A percentile compares a stretch with the other conserved stretches of the same genome.
phyloP scores from a whole-genome alignment of 2,888 invertebrate species.

The Agonopterix alstromeriana region DNA sequence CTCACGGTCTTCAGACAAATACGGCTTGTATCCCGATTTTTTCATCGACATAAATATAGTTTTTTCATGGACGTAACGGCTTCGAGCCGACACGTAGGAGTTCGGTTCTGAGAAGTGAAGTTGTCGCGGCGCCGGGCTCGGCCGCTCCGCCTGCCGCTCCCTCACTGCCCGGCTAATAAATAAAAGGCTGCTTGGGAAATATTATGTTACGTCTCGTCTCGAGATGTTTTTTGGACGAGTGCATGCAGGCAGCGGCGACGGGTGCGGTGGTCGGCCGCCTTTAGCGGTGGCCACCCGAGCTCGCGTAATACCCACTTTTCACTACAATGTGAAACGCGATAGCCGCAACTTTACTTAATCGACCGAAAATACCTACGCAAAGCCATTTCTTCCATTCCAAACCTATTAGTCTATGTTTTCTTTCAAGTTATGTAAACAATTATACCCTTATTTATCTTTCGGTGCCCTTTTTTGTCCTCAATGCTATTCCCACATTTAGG shows the following conservation, averaged over 20 bases:
- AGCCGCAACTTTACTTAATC: conserved; percentile 10
- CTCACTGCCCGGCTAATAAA: conserved; percentile 57
- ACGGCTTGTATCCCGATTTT: conserved; percentile 63
- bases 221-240: conserved; percentile 59
- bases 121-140: conserved; percentile 66
- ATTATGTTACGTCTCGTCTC: conserved; percentile 63
- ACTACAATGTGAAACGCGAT: conserved; percentile 35
- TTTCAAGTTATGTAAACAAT: conserved; percentile 6
- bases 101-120: conserved; percentile 64
- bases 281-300: conserved; percentile 40
- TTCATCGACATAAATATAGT: conserved; percentile 73
- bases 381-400: too few relatives aligned
- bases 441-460: conserved; percentile 7
- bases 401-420: too few relatives aligned
- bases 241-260: conserved; percentile 18
- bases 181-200: conserved; percentile 73
- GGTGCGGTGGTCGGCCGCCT: conserved; percentile 47
- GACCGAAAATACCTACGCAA: not conserved
- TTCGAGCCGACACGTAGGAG: conserved; percentile 59
- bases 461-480: conserved; percentile 2
- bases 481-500: conserved; percentile 7
- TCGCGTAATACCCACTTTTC: conserved; percentile 44
- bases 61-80: conserved; percentile 71
- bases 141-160: conserved; percentile 23
- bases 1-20: conserved; percentile 65